Evolutionary conservation across 2,888 invertebrate species (phyloP).

Genomic region (Eubasilissa splendida): DNA sequence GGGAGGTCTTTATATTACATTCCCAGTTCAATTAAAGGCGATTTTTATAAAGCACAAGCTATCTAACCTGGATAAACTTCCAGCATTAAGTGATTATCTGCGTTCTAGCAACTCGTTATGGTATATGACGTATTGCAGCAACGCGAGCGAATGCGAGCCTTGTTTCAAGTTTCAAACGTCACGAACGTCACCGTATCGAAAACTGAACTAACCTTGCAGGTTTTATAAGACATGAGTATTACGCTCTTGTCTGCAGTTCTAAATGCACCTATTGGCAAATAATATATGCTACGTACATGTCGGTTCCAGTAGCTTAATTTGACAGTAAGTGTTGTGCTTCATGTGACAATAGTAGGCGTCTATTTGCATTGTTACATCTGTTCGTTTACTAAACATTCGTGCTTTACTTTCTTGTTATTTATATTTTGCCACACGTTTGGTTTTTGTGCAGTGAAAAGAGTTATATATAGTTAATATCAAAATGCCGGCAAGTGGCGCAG

Average conservation of each 20-base stretch:
- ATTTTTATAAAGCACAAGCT: too few relatives aligned
- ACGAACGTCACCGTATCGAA: constrained; percentile 24
- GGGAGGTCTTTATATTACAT: too few relatives aligned
- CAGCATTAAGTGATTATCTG: too few relatives aligned
- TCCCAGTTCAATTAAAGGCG: too few relatives aligned
- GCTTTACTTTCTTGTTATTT: constrained; percentile 1
- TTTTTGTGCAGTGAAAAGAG: constrained; percentile 27
- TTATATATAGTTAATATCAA: constrained; percentile 60
- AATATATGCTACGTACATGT: not conserved
- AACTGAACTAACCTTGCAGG: constrained; percentile 25
- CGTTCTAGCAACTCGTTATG: not conserved
- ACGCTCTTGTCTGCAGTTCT: constrained; percentile 6
- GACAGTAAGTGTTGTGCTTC: constrained; percentile 5
- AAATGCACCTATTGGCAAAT: not conserved
- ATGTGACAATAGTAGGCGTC: constrained; percentile 28
- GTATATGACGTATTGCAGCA: not conserved
- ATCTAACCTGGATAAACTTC: too few relatives aligned
- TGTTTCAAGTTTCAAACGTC: constrained; percentile 16
- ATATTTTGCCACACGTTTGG: not conserved
- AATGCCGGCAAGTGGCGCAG: constrained; percentile 80
- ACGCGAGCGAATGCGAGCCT: not conserved
- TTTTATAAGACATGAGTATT: constrained; percentile 5
- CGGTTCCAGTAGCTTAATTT: not conserved
- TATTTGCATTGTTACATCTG: constrained; percentile 26
- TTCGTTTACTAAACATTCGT: constrained; percentile 22